These are phyloP conservation scores for Pimephales promelas DNA, from an alignment of 2,113 vertebrate species.

Conservation along the genomic window DNA sequence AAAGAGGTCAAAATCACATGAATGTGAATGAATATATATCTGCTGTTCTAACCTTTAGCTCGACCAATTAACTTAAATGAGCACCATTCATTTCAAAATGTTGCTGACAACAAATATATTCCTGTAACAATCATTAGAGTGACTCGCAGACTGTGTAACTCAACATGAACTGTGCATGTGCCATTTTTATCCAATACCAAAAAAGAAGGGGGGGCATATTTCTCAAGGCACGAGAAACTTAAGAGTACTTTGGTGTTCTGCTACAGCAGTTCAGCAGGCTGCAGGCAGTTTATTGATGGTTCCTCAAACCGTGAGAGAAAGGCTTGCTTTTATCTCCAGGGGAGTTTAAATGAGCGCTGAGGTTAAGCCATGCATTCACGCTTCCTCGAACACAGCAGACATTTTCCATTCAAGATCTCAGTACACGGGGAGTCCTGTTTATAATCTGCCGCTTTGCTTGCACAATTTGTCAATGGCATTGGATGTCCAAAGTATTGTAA, in stretches of 20 bases:
- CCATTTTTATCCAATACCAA: background rate
- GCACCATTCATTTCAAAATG: background rate
- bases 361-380: slow-evolving; percentile 24
- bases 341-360: slow-evolving; percentile 7
- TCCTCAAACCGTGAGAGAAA: slow-evolving; percentile 18
- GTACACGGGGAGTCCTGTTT: slow-evolving; percentile 46
- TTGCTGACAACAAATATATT: slow-evolving; percentile 14
- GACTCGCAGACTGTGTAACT: background rate
- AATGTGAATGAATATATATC: background rate
- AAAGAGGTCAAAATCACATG: background rate
- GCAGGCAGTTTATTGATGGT: slow-evolving; percentile 33
- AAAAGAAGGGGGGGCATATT: background rate
- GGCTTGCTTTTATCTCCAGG: slow-evolving; percentile 22
- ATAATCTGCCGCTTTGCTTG: slow-evolving; percentile 43
- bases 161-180: background rate
- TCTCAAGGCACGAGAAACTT: slow-evolving; percentile 16
- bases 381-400: background rate
- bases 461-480: slow-evolving; percentile 45
- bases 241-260: slow-evolving; percentile 6
- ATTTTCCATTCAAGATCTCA: slow-evolving; percentile 32
- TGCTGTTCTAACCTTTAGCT: background rate
- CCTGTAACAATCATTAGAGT: background rate
- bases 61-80: background rate
- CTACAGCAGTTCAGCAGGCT: slow-evolving; percentile 19
- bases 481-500: slow-evolving; percentile 35